phyloP scores from a whole-genome alignment of 2,888 invertebrate genomes.

The Machimus atricapillus region DNA sequence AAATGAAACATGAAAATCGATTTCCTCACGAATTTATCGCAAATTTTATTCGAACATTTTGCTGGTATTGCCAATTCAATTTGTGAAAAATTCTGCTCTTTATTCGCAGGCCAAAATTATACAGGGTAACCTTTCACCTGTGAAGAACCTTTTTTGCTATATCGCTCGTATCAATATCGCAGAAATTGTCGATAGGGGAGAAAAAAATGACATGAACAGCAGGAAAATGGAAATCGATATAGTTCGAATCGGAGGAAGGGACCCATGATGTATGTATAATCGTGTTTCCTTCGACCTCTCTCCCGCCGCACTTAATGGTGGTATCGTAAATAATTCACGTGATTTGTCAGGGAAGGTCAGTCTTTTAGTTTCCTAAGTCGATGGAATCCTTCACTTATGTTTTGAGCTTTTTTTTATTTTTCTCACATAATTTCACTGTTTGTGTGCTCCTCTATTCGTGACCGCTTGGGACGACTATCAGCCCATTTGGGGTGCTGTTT shows the following conservation, averaged over 20 bases:
- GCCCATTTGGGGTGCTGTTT: not conserved
- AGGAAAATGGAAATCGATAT: constrained; percentile 30
- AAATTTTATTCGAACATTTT: not conserved
- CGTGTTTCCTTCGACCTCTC: not conserved
- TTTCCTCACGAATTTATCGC: not conserved
- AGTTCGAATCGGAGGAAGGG: not conserved
- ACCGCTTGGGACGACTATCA: constrained; percentile 4
- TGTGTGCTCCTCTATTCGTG: not conserved
- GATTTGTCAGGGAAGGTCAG: constrained; percentile 23
- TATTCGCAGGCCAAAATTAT: not conserved
- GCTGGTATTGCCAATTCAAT: not conserved
- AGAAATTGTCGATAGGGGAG: constrained; percentile 1
- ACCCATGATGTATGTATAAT: not conserved
- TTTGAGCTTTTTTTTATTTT: not conserved
- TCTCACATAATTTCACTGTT: not conserved
- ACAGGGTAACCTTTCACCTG: not conserved
- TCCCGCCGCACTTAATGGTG: not conserved
- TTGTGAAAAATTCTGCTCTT: not conserved
- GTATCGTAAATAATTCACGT: constrained; percentile 36
- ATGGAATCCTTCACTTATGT: constrained; percentile 19
- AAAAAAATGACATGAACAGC: constrained; percentile 19
- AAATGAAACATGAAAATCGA: not conserved
- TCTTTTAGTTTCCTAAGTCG: not conserved
- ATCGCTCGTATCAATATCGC: not conserved
- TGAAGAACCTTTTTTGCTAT: not conserved